phyloP scores from a whole-genome alignment of 2,113 vertebrate genomes.

The pig (Sus scrofa) region DNA sequence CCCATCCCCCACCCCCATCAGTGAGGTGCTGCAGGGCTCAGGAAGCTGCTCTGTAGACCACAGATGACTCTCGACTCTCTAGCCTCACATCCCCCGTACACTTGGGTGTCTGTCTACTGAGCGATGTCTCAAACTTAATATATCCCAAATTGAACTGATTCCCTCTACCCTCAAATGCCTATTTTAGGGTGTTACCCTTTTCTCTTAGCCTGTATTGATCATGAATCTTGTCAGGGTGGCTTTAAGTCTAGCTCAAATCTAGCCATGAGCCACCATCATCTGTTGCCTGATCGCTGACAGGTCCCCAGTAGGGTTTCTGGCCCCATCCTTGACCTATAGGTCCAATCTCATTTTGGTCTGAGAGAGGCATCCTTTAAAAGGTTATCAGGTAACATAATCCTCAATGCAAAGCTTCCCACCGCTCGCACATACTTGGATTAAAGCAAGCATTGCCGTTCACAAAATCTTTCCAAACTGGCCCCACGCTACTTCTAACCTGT shows the following conservation, averaged over 20 bases:
- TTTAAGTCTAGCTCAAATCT: background rate
- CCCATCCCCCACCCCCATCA: fast-evolving
- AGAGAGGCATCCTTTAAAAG: background rate
- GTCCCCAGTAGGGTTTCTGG: fast-evolving
- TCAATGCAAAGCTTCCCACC: background rate
- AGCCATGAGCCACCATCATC: fast-evolving
- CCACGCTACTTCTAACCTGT: fast-evolving
- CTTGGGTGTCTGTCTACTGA: background rate
- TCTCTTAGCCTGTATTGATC: fast-evolving
- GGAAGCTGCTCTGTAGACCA: too few species aligned
- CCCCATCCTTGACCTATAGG: background rate
- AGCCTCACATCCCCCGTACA: too few species aligned
- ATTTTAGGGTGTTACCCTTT: background rate
- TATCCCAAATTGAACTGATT: background rate
- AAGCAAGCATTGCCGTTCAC: background rate
- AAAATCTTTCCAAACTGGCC: background rate
- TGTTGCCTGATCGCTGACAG: background rate
- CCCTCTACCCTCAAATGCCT: too few species aligned
- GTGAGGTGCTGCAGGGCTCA: fast-evolving
- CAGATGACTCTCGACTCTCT: fast-evolving
- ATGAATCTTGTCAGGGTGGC: fast-evolving
- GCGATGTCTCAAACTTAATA: fast-evolving
- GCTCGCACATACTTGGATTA: fast-evolving
- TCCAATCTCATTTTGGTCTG: background rate
- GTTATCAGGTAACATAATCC: fast-evolving